Base-by-base conservation (phyloP, 2,888 invertebrate genomes). In the Biston betularia region DNA sequence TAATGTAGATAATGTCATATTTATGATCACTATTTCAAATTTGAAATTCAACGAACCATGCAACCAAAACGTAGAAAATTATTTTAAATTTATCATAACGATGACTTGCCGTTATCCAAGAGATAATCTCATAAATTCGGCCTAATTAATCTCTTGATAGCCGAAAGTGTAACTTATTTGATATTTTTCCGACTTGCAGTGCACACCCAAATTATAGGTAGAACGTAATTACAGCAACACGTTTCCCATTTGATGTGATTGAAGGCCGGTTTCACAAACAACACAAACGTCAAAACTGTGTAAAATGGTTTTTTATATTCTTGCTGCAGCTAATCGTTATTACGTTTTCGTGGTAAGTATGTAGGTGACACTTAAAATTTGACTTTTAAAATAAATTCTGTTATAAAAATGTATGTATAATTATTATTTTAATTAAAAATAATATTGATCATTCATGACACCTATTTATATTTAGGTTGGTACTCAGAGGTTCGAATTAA, bases 71-170 rank as follows among this genome's bases (percentile, higher is more conserved):
- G 42, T 55, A 55, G 53, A 40, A 40, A 49, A 48, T 52, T 34
- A 50, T 60, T 65, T 52, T 58, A 58, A 55, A 55, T 49, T 35
- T 45, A 64, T 63, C 45, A 40, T 14, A 46, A 58, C 53, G 38
- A 55, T 50, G 44, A 56, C 12, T 38, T 24, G 55, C 70, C 70
- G 68, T 71, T 74, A 74, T 64, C 63, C 42, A 15, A 48, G 9
- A 65, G 44, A 60, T 65, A 66, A 71, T 74, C 68, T 65, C 33
- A 64, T 65, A 66, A 64, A 66, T 70, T 50, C 45, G 56, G 50
- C 42, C 60, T 72, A 69, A 74, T 70, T 68, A 70, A 67, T 68
- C 66, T 62, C 44, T 46, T 63, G 67, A 65, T 70, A 62, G 53
- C 45, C 59, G 57, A 59, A 69, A 61, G 65, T 69, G 66, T 70